Conservation (phyloP, 2,888 invertebrate genomes). For the Troilus luridus region DNA sequence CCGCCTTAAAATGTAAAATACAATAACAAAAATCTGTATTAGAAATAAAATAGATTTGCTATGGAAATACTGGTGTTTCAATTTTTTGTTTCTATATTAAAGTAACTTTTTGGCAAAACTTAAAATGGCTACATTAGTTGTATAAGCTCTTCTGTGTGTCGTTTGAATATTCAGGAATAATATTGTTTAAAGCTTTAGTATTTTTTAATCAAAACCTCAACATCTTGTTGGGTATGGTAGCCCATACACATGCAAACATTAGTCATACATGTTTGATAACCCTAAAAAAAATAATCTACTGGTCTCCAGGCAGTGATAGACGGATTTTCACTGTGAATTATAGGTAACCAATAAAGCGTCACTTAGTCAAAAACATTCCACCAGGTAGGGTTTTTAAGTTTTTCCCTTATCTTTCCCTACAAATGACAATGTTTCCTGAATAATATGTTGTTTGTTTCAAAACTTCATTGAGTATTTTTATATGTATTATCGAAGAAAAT, state of each 20-base stretch:
- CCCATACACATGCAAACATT: not conserved
- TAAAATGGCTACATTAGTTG: no score
- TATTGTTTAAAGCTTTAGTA: not conserved
- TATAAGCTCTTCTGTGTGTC: no score
- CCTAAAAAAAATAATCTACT: not conserved
- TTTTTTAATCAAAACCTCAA: not conserved
- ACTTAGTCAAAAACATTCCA: not conserved
- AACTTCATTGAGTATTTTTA: no score
- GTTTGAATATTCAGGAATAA: not conserved
- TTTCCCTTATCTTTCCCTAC: not conserved
- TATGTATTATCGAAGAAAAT: no score
- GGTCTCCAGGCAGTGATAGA: not conserved
- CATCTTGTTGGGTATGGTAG: not conserved
- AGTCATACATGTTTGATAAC: not conserved
- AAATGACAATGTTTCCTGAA: not conserved
- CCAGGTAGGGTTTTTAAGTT: not conserved
- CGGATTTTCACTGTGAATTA: not conserved
- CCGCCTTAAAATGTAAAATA: no score
- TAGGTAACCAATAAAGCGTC: not conserved
- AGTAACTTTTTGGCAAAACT: no score
- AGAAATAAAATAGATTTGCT: no score
- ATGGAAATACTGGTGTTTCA: no score
- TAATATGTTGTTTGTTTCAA: no score
- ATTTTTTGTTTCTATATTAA: no score
- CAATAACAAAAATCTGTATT: no score